Evolutionary conservation across 2,888 invertebrate species (phyloP).

Genomic region (Plebejus argus): DNA sequence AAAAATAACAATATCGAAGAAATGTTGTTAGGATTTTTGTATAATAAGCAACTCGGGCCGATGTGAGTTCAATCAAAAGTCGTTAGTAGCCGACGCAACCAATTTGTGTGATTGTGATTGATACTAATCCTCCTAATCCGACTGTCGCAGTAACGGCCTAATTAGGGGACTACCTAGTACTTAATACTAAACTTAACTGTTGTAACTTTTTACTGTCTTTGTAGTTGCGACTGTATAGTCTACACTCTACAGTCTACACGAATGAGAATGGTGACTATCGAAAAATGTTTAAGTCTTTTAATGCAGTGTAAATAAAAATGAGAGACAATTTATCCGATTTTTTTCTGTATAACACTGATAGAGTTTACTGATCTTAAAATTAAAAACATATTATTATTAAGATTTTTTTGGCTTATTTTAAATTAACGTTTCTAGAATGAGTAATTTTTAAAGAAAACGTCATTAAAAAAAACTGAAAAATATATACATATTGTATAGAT

Average conservation of each 20-base stretch:
- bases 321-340: no score
- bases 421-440: no score
- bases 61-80: neutral
- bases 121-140: constrained; percentile 73
- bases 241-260: neutral
- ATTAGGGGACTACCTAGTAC: constrained; percentile 25
- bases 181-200: neutral
- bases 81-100: constrained; percentile 65
- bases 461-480: no score
- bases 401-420: no score
- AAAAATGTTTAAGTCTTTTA: neutral
- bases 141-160: constrained; percentile 51
- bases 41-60: neutral
- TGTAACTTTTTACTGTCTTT: neutral
- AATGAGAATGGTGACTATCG: neutral
- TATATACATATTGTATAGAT: no score
- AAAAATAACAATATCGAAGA: neutral
- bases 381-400: no score
- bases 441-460: no score
- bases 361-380: no score
- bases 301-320: no score
- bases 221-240: no score
- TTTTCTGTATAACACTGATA: no score
- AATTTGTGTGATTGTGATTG: constrained; percentile 74
- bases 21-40: neutral